Conservation (phyloP, 2,888 invertebrate genomes). For the Athetis lepigone region DNA sequence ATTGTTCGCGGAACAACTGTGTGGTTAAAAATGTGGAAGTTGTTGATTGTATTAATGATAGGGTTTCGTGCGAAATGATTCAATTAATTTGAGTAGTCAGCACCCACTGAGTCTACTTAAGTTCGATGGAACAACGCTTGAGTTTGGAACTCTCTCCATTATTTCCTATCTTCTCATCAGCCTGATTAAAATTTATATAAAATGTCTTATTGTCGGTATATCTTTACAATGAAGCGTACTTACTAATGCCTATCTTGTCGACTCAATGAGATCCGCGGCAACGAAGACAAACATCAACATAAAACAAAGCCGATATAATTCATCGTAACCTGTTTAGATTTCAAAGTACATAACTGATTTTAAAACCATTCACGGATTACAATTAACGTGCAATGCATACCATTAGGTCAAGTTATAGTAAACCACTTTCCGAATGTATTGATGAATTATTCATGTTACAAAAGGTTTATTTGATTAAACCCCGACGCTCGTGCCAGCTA, state of each 20-base stretch:
- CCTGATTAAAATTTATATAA: background rate
- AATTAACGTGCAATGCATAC: constrained; percentile 55
- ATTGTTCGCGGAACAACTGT: constrained; percentile 32
- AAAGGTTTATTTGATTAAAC: constrained; percentile 57
- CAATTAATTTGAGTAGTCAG: constrained; percentile 2
- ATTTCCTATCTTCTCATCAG: background rate
- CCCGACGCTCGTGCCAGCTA: constrained; percentile 24
- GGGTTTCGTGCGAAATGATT: constrained; percentile 4
- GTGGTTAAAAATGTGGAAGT: constrained; percentile 8
- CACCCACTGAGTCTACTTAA: background rate
- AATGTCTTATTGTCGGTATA: background rate
- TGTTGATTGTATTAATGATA: constrained; percentile 3
- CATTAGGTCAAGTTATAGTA: constrained; percentile 47
- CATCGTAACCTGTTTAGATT: constrained; percentile 28
- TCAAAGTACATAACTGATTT: constrained; percentile 22
- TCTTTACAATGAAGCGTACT: no score
- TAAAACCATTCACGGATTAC: constrained; percentile 49
- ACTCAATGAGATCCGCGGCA: no score
- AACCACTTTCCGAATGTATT: constrained; percentile 51
- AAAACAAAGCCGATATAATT: constrained; percentile 28
- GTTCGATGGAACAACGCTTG: constrained; percentile 6
- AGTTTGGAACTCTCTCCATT: background rate
- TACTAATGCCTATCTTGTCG: no score
- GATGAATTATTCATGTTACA: constrained; percentile 62
- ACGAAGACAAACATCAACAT: constrained; percentile 23